phyloP scores from a whole-genome alignment of 2,797 vertebrate species.

The Monodelphis domestica region DNA sequence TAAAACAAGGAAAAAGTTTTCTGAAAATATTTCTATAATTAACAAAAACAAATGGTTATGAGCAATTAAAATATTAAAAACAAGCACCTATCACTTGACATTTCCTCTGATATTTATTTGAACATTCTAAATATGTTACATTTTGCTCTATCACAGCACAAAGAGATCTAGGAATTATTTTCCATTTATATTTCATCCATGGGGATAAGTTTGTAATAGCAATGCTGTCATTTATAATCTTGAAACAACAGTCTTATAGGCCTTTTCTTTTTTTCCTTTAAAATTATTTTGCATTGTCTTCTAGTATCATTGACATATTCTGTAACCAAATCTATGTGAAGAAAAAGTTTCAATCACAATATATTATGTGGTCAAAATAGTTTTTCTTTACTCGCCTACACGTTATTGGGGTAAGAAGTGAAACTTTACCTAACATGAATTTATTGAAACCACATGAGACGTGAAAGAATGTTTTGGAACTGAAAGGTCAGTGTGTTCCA shows the following conservation, averaged over 20 bases:
- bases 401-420: background rate
- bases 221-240: background rate
- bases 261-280: background rate
- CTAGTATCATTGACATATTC: background rate
- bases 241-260: background rate
- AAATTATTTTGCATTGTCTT: background rate
- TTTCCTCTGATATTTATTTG: conserved; percentile 77
- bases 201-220: background rate
- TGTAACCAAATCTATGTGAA: background rate
- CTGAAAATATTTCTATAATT: background rate
- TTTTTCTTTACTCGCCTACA: background rate
- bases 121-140: conserved; percentile 34
- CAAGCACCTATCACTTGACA: conserved; percentile 65
- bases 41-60: conserved; percentile 70
- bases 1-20: conserved; percentile 63
- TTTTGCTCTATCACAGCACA: conserved; percentile 52
- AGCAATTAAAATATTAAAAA: conserved; percentile 75
- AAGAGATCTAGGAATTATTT: conserved; percentile 32
- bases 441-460: no score
- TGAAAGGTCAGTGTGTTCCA: background rate
- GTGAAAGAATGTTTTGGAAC: background rate
- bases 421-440: background rate
- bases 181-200: conserved; percentile 32
- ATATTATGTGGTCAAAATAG: background rate
- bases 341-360: background rate